Percentiles rank a stretch among this genome's conserved stretches.
These are phyloP conservation scores for Pelobates cultripes DNA, from an alignment of 2,797 vertebrate genomes.

Conservation along the genomic window DNA sequence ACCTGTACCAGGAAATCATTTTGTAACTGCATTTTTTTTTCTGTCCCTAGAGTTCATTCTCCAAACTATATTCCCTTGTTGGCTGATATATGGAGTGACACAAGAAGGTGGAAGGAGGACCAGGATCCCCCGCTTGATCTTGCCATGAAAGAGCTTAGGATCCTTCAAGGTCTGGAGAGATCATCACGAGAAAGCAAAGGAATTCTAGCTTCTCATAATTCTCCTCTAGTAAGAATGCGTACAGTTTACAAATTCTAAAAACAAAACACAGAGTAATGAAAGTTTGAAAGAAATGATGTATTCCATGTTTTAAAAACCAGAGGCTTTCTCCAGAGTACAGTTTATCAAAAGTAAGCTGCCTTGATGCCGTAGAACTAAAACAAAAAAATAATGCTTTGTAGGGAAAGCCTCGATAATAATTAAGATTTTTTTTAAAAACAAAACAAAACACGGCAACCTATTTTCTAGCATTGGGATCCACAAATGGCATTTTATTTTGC, in stretches of 20 bases:
- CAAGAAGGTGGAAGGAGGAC: constrained; percentile 28
- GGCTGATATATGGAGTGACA: constrained; percentile 30
- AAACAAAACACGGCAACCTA: too few relatives aligned
- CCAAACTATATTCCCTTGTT: background rate
- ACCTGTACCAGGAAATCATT: background rate
- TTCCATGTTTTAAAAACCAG: too few relatives aligned
- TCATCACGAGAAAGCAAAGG: background rate
- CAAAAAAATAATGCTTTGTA: too few relatives aligned
- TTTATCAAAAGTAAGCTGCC: too few relatives aligned
- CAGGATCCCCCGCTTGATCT: constrained; percentile 19
- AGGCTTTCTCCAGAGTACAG: too few relatives aligned
- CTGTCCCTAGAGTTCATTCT: constrained; percentile 1
- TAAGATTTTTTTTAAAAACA: too few relatives aligned
- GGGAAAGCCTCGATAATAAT: too few relatives aligned
- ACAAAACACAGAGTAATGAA: too few relatives aligned
- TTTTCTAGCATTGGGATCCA: too few relatives aligned
- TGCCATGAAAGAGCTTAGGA: constrained; percentile 32
- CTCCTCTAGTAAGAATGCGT: constrained; percentile 28
- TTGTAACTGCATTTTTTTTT: background rate
- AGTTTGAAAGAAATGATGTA: too few relatives aligned
- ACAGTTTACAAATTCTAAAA: background rate
- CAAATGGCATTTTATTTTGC: too few relatives aligned
- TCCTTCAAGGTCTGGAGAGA: constrained; percentile 22
- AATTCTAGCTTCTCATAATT: background rate
- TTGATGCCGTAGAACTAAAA: too few relatives aligned